Base-by-base conservation (phyloP, 1,140 invertebrate genomes). In the Sweltsa coloradensis region DNA sequence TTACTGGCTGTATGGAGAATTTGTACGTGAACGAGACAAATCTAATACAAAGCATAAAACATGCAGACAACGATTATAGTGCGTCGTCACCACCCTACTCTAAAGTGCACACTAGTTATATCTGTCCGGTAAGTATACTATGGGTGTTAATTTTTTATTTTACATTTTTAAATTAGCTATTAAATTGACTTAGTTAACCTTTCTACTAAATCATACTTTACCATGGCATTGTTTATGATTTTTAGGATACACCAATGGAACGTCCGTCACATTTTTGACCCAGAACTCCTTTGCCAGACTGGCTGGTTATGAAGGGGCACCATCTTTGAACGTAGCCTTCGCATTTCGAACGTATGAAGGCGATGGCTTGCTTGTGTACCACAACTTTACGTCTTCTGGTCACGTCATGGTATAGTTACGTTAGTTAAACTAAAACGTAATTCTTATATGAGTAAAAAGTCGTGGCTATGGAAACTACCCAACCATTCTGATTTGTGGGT, bases 1-100 rank as follows among this genome's bases (percentile, higher is more conserved):
- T 94, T 64, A 89, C 88, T 9, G 95, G 95, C 0, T 98, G 94
- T 58, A 75, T 98, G 23, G 93, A 97, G 69, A 97, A 97, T 65
- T 72, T 97, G 31, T 91, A 87, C 58, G 69, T 97, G 4, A 96
- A 97, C 62, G 75, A 85, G 6, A 90, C 90, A 3, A 91, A 89
- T 61, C 75, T 97, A 29, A 85, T 97, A 27, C 67, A 73, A 9
- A 83, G 89, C 34, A 64, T 93, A 25, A 85, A 78, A 61, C 72
- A 84, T 24, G 73, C 75, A 0, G 78, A 79, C 52, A 67, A 72
- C 23, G 78, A 77, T 3, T 68, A 76, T 5, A 67, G 72, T 25
- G 78, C 77, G 3, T 78, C 85, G 56, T 69, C 75, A 13, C 78
- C 83, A 51, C 71, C 73, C 53, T 89, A 80, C 55, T 69, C 79